Evolutionary conservation across 1,140 invertebrate genomes (phyloP), one percentile per base, ranked within the genome.

Genomic region (Stegodyphus mimosarum): DNA sequence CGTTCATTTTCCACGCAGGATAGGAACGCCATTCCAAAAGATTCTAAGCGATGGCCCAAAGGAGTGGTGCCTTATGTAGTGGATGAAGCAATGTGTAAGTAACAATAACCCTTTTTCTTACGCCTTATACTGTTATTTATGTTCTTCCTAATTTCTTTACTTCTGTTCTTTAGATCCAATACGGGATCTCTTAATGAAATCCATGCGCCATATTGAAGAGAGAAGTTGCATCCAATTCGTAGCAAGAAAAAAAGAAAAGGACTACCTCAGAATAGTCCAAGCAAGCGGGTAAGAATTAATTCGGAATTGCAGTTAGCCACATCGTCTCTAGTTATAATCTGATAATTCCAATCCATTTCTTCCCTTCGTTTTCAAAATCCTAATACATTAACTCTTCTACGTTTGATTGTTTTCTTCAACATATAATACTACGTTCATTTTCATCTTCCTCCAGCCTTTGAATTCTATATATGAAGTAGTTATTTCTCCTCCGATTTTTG

Each of bases 151-250:
- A 11, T 63, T 9, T 15, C 7, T 75, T 77, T 49, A 33, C 33
- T 33, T 33, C 3, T 33, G 33, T 33, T 33, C 33, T 33, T 17
- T 17, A 79, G 77, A 69, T 49, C 4, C 15, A 7, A 79, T 70
- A 7, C 52, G 77, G 77, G 67, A 79, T 5, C 64, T 79, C 52
- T 6, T 79, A 9, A 11, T 88, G 94, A 95, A 73, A 63, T 92
- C 90, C 3, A 88, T 91, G 81, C 53, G 88, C 11, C 88, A 90
- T 33, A 91, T 93, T 63, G 91, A 93, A 33, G 87, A 90, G 10
- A 91, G 90, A 48, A 91, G 91, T 9, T 92, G 91, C 79, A 88
- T 92, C 51, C 87, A 87, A 50, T 92, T 91, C 87, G 87, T 88
- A 7, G 89, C 89, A n/a, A 86, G 89, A 53, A 89, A 88, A 1